Evolutionary conservation across 2,888 invertebrate species (phyloP).

Genomic region (Hirtodrosophila alboralis): DNA sequence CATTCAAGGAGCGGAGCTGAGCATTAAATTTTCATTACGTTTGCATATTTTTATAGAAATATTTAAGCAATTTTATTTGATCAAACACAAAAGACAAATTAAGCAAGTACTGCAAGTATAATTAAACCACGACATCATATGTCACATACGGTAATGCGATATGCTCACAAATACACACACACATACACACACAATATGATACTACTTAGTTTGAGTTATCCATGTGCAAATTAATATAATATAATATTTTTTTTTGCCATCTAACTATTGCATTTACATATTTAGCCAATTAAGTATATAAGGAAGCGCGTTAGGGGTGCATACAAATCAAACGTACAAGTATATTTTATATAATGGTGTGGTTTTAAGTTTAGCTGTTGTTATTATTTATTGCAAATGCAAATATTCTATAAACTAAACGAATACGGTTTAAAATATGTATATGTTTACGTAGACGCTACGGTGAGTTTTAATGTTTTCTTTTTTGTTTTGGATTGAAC

Average conservation of each 20-base stretch:
- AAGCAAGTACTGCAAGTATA: conserved; percentile 66
- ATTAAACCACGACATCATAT: conserved; percentile 83
- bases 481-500: conserved; percentile 48
- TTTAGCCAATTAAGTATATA: conserved; percentile 34
- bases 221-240: conserved; percentile 39
- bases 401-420: conserved; percentile 58
- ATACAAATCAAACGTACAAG: conserved; percentile 60
- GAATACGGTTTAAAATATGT: conserved; percentile 43
- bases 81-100: conserved; percentile 54
- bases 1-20: conserved; percentile 21
- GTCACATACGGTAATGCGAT: conserved; percentile 75
- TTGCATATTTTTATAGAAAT: conserved; percentile 75
- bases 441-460: conserved; percentile 57
- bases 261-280: conserved; percentile 50
- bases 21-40: conserved; percentile 61
- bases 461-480: conserved; percentile 63
- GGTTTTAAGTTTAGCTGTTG: conserved; percentile 17
- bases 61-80: conserved; percentile 62
- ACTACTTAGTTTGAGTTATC: conserved; percentile 24
- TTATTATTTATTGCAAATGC: conserved; percentile 54
- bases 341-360: conserved; percentile 54
- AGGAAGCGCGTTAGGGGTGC: conserved; percentile 60
- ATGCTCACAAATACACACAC: conserved; percentile 52
- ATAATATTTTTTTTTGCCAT: conserved; percentile 23
- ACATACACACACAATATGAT: conserved; percentile 30